phyloP scores from a whole-genome alignment of 2,113 vertebrate genomes.

The Psittacus erithacus region DNA sequence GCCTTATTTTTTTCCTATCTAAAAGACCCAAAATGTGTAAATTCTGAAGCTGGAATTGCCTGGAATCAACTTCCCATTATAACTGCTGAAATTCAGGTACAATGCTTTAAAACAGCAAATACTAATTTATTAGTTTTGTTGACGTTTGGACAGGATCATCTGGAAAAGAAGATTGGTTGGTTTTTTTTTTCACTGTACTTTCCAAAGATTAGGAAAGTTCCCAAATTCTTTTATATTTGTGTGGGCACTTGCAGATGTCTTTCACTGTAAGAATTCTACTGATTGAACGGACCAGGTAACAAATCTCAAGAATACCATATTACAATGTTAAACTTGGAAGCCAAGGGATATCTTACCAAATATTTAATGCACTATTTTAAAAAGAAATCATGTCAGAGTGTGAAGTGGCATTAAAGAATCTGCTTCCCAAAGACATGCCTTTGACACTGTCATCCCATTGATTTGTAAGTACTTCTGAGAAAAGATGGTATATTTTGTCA shows the following conservation, averaged over 20 bases:
- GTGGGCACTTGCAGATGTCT: background rate
- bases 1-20: background rate
- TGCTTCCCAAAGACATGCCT: conserved; percentile 7
- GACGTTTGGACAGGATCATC: background rate
- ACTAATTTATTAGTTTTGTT: background rate
- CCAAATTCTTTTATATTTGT: background rate
- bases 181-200: background rate
- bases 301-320: background rate
- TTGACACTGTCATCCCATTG: conserved; percentile 44
- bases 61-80: background rate
- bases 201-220: background rate
- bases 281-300: background rate
- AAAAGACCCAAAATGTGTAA: background rate
- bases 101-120: background rate
- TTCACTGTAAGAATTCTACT: background rate
- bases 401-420: conserved; percentile 36
- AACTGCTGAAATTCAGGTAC: background rate
- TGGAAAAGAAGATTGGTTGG: background rate
- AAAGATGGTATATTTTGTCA: conserved; percentile 35
- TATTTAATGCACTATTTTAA: conserved; percentile 12
- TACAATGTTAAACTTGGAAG: conserved; percentile 18
- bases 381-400: background rate
- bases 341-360: conserved; percentile 25
- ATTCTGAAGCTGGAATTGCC: background rate
- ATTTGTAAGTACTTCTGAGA: conserved; percentile 32